These are phyloP conservation scores for Leucophenga maculata DNA, from an alignment of 2,888 invertebrate species.

Conservation along the genomic window DNA sequence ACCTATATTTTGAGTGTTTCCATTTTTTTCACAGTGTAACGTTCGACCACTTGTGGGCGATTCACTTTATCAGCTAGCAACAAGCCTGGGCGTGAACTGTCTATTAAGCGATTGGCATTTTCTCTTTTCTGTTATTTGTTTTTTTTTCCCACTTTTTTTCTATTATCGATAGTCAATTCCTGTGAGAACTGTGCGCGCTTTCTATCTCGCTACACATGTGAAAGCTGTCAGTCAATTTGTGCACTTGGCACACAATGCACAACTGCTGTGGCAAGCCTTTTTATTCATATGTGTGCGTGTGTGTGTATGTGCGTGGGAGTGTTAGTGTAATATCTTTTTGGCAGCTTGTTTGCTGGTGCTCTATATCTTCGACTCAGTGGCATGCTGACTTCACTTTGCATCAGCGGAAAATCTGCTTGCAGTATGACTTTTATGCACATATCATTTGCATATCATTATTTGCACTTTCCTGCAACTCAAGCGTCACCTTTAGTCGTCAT, in stretches of 20 bases:
- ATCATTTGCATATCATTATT: conserved; percentile 70
- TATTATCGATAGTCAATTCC: conserved; percentile 61
- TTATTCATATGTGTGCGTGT: background rate
- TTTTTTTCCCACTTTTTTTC: conserved; percentile 1
- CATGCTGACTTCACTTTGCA: conserved; percentile 20
- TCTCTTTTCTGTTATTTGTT: too few relatives aligned
- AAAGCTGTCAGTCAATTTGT: conserved; percentile 48
- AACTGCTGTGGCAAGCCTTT: background rate
- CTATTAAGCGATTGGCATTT: too few relatives aligned
- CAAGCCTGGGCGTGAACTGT: too few relatives aligned
- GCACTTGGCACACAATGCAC: background rate
- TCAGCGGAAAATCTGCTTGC: conserved; percentile 45
- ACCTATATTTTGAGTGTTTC: too few relatives aligned
- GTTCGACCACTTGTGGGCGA: too few relatives aligned
- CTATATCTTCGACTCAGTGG: background rate
- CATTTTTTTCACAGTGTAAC: too few relatives aligned
- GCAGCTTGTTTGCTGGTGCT: background rate
- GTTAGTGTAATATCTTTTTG: background rate
- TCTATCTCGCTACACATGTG: conserved; percentile 61
- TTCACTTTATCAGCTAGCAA: too few relatives aligned
- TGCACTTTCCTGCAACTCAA: conserved; percentile 37
- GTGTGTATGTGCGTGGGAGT: background rate
- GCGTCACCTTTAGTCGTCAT: conserved; percentile 5
- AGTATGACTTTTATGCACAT: conserved; percentile 64
- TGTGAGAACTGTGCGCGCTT: conserved; percentile 42